Conservation (phyloP, 1,140 invertebrate species). For the Mizuhopecten yessoensis region DNA sequence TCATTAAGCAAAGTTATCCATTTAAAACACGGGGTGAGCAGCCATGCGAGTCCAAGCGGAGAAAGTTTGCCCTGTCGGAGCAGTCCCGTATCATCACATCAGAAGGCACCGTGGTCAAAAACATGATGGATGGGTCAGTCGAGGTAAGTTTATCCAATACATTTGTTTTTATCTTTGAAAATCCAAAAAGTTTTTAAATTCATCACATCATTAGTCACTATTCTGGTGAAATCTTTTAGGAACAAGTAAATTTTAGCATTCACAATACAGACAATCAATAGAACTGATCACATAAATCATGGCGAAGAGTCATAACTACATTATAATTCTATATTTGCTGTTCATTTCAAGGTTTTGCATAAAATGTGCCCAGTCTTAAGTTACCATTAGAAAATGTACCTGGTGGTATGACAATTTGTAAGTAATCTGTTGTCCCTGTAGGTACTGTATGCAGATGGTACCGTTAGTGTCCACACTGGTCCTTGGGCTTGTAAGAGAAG, state of each 20-base stretch:
- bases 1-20: slow-evolving; percentile 82
- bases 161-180: not conserved
- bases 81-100: slow-evolving; percentile 78
- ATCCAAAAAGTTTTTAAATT: no score
- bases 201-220: no score
- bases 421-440: slow-evolving; percentile 47
- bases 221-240: no score
- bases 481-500: slow-evolving; percentile 67
- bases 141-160: slow-evolving; percentile 67
- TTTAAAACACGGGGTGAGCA: slow-evolving; percentile 79
- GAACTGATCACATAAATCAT: no score
- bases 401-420: no score
- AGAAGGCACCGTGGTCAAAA: slow-evolving; percentile 82
- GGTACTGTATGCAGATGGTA: slow-evolving; percentile 82
- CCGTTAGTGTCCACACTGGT: slow-evolving; percentile 76
- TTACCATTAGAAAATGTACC: no score
- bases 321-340: no score
- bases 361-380: no score
- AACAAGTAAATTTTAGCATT: no score
- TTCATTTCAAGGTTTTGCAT: no score
- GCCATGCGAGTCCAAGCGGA: slow-evolving; percentile 75
- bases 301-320: no score
- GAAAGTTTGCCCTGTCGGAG: slow-evolving; percentile 76
- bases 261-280: no score
- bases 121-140: slow-evolving; percentile 79